Evolutionary conservation across 2,888 invertebrate species (phyloP).

Genomic region (Lasioglossum morio): DNA sequence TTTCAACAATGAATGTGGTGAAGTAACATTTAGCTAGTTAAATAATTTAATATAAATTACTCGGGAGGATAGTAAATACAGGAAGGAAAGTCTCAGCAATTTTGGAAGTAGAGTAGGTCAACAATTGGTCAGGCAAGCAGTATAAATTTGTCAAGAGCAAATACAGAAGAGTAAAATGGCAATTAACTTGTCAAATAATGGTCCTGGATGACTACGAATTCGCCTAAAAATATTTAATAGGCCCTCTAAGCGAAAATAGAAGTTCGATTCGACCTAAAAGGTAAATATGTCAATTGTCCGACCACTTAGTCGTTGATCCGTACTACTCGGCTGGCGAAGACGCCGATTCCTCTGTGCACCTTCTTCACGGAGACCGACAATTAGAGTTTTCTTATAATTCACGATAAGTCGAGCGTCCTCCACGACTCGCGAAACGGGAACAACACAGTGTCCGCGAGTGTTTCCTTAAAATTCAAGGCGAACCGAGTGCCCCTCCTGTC

Average conservation of each 20-base stretch:
- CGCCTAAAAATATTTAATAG: background rate
- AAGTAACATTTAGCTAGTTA: background rate
- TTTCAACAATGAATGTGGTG: background rate
- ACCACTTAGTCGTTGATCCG: background rate
- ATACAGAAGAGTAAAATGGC: background rate
- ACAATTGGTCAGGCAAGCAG: background rate
- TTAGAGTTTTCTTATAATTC: conserved; percentile 4
- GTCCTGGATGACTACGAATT: background rate
- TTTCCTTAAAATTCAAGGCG: background rate
- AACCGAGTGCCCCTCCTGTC: background rate
- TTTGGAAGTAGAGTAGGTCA: background rate
- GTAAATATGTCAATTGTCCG: background rate
- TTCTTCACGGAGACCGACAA: background rate
- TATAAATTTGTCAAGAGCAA: background rate
- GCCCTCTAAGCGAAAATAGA: background rate
- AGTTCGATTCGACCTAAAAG: background rate
- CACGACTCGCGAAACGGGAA: background rate
- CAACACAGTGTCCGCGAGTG: background rate
- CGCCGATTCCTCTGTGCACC: background rate
- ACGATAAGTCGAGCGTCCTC: background rate
- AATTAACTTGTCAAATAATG: background rate
- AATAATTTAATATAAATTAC: background rate
- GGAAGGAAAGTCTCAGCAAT: background rate
- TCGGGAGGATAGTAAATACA: background rate
- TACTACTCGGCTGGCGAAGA: background rate